phyloP scores from a whole-genome alignment of 1,140 invertebrate species.

The Aleiodes sp. region DNA sequence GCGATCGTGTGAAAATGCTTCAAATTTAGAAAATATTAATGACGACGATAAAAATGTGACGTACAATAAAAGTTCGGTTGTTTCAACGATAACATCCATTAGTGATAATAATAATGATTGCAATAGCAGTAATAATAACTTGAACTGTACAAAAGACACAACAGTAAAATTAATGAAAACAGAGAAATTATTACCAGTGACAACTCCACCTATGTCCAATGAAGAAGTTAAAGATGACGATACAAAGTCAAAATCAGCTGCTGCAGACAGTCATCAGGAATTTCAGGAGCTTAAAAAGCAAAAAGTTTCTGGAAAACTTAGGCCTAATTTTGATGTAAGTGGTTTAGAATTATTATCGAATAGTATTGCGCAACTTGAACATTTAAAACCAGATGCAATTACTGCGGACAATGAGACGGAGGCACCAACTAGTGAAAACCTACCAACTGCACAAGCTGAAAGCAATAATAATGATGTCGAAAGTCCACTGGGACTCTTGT shows the following conservation, averaged over 20 bases:
- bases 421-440: slow-evolving; percentile 42
- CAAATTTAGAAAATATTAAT: neutral
- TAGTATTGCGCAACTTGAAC: slow-evolving; percentile 79
- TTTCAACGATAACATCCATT: slow-evolving; percentile 9
- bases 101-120: slow-evolving; percentile 36
- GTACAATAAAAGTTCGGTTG: neutral
- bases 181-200: slow-evolving; percentile 31
- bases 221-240: neutral
- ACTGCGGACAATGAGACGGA: slow-evolving; percentile 23
- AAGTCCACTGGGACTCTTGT: slow-evolving; percentile 80
- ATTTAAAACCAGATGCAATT: slow-evolving; percentile 45
- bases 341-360: slow-evolving; percentile 84
- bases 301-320: slow-evolving; percentile 41
- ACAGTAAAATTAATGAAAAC: slow-evolving; percentile 31
- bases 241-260: neutral
- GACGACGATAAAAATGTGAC: neutral
- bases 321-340: slow-evolving; percentile 73
- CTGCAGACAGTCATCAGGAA: neutral
- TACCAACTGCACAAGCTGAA: slow-evolving; percentile 37
- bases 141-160: slow-evolving; percentile 13
- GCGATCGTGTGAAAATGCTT: slow-evolving; percentile 48
- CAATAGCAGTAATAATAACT: slow-evolving; percentile 35
- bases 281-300: neutral
- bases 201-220: neutral
- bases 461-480: slow-evolving; percentile 67